Evolutionary conservation across 2,888 invertebrate species (phyloP), one percentile per base, ranked within the genome.

Genomic region (Orthosia cruda): DNA sequence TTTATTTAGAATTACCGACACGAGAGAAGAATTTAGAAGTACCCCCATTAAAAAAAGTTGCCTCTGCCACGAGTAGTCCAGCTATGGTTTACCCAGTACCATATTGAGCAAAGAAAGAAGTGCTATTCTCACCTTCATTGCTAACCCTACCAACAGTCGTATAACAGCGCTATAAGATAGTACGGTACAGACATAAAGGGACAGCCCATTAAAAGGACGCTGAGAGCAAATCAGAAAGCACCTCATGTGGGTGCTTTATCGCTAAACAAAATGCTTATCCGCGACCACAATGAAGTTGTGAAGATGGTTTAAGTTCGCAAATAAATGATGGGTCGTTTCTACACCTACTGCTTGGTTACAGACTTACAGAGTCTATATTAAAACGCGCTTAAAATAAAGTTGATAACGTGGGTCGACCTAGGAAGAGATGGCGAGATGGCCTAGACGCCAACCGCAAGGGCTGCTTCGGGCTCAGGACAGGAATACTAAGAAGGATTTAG

Each of bases 171-270:
- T 62, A 62, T 75, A 75, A 81, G 80, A 72, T 72, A 80, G 49
- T 61, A 75, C 49, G 23, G 55, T 49, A 50, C 81, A n/a, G 20
- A 61, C 75, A 50, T 81, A 76, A 74, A 76, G 40, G 18, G 49
- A 32, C 20, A 45, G 9, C 49, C 75, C 18, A 81, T 55, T 55
- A 75, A 81, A 81, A 26, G n/a, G 23, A 61, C 59, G 4, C 49
- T 61, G 75, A 74, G 40, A 76, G 62, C n/a, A 75, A 76, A 76
- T 81, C 82, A 76, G 63, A 76, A 50, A 81, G 23, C 63, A 57
- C 55, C 76, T 81, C 81, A 81, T 62, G 82, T 76, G 55, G 62
- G 63, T 62, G 76, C 81, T 81, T 81, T 76, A 76, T 74, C 18
- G 76, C 57, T 49, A 75, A 76, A 81, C 76, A 62, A 76, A 76